Conservation (phyloP, 2,113 vertebrate species). For the Crotophaga sulcirostris region DNA sequence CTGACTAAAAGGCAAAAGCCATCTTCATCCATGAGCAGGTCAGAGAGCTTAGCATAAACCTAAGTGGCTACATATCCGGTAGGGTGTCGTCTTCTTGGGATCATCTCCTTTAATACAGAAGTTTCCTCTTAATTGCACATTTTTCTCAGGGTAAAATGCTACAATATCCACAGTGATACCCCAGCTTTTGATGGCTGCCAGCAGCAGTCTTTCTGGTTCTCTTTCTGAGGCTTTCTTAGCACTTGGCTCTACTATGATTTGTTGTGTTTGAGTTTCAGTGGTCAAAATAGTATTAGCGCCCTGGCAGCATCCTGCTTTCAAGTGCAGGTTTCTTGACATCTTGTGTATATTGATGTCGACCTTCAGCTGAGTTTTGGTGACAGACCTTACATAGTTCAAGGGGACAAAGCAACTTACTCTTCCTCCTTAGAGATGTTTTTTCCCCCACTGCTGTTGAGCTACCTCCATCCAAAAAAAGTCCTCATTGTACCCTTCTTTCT, state of each 20-base stretch:
- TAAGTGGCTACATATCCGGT: not conserved
- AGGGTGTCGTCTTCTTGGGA: not conserved
- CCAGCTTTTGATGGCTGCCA: not conserved
- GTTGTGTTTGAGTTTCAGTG: not conserved
- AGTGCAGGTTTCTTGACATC: not conserved
- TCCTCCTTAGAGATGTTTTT: not conserved
- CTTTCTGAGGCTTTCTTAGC: not conserved
- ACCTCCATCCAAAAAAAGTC: not conserved
- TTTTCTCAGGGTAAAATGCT: not conserved
- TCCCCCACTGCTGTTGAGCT: not conserved
- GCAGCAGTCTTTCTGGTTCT: not conserved
- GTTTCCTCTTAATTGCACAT: not conserved
- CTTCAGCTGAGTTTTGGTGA: not conserved
- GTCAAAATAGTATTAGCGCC: not conserved
- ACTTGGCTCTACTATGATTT: not conserved
- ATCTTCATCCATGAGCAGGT: not conserved
- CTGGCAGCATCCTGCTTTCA: not conserved
- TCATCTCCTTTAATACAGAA: not conserved
- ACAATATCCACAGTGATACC: not conserved
- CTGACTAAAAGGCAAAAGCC: not conserved
- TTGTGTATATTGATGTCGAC: not conserved
- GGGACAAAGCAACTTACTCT: not conserved
- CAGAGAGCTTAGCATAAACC: not conserved
- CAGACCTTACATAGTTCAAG: not conserved
- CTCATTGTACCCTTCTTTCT: not conserved